These are phyloP conservation scores for Julus scandinavius DNA, from an alignment of 2,888 invertebrate genomes.

Conservation along the genomic window DNA sequence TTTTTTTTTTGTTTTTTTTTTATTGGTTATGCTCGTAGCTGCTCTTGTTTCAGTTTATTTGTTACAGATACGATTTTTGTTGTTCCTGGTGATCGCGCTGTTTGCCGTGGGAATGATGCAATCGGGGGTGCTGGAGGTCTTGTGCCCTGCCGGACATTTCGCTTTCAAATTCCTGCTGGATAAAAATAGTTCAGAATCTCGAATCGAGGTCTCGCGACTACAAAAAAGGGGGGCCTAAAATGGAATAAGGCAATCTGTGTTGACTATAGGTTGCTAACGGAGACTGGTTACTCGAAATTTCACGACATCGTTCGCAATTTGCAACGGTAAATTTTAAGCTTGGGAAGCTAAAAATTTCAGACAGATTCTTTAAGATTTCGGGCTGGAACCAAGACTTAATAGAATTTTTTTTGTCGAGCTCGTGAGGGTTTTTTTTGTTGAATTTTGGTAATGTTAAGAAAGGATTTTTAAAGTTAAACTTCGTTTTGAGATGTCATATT, in stretches of 20 bases:
- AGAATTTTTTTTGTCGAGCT: not conserved
- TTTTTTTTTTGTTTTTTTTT: not conserved
- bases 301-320: not conserved
- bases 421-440: not conserved
- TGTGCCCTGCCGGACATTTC: too few relatives aligned
- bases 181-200: too few relatives aligned
- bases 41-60: not conserved
- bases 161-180: too few relatives aligned
- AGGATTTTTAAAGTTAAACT: too few relatives aligned
- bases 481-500: too few relatives aligned
- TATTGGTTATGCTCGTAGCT: not conserved
- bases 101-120: constrained; percentile 20
- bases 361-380: not conserved
- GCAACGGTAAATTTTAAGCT: not conserved
- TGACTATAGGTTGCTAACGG: too few relatives aligned
- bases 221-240: too few relatives aligned
- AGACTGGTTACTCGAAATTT: too few relatives aligned
- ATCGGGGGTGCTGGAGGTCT: not conserved
- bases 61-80: not conserved
- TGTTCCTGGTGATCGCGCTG: not conserved
- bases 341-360: not conserved
- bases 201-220: too few relatives aligned
- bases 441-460: too few relatives aligned
- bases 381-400: not conserved
- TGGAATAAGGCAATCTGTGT: too few relatives aligned